Conservation (phyloP, 2,888 invertebrate genomes). For the Drosophila phalerata region DNA sequence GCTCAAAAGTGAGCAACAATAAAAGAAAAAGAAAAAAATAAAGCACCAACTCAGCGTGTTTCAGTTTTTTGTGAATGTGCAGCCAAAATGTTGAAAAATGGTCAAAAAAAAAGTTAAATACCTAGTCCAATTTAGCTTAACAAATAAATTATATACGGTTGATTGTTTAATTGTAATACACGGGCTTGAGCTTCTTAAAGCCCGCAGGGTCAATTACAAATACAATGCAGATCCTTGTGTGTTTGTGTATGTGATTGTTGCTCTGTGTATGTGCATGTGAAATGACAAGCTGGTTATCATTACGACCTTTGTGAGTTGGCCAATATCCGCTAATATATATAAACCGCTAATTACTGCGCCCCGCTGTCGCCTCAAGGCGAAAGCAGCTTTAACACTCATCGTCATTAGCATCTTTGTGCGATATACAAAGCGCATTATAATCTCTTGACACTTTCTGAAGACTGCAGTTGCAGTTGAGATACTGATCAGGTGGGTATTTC, state of each 20-base stretch:
- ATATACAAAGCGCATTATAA: conserved; percentile 27
- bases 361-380: conserved; percentile 19
- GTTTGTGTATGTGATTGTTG: not conserved
- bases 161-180: conserved; percentile 10
- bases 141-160: conserved; percentile 4
- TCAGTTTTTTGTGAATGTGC: not conserved
- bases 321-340: conserved; percentile 4
- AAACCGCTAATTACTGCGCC: conserved; percentile 44
- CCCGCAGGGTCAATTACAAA: conserved; percentile 1
- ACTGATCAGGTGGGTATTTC: not conserved
- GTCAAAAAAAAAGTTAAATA: conserved; percentile 2
- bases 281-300: conserved; percentile 41
- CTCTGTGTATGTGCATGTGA: conserved; percentile 25
- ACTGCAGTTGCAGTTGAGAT: conserved; percentile 25
- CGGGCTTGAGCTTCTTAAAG: conserved; percentile 4
- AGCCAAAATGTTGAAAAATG: not conserved
- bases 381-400: conserved; percentile 16
- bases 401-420: conserved; percentile 27
- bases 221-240: not conserved
- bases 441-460: conserved; percentile 36
- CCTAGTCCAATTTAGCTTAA: conserved; percentile 3
- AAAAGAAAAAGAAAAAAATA: conserved; percentile 18
- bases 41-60: not conserved
- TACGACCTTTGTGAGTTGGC: conserved; percentile 24
- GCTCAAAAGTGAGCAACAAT: conserved; percentile 58